Conservation (phyloP, 2,113 vertebrate genomes). For the Azemiops feae region DNA sequence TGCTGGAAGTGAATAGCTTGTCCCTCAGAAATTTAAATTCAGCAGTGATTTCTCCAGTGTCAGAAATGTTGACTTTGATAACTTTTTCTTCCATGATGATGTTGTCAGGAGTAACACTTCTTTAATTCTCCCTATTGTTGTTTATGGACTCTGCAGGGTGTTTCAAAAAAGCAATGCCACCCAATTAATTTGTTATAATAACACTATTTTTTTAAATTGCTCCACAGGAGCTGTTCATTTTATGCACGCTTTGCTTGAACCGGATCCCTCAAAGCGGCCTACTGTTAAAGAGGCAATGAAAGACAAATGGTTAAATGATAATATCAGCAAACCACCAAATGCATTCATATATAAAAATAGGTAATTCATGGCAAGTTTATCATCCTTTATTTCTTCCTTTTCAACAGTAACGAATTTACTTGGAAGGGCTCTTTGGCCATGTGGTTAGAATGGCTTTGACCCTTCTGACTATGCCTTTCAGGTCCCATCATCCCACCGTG, state of each 20-base stretch:
- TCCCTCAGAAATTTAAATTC: neutral
- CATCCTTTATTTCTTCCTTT: constrained; percentile 6
- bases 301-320: constrained; percentile 78
- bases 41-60: neutral
- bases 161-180: neutral
- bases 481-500: neutral
- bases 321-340: constrained; percentile 66
- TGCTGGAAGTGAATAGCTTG: neutral
- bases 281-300: constrained; percentile 75
- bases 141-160: neutral
- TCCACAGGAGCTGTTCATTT: constrained; percentile 73
- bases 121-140: neutral
- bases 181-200: neutral
- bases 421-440: neutral
- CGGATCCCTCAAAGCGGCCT: constrained; percentile 75
- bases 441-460: neutral
- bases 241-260: constrained; percentile 78
- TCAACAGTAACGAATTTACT: neutral
- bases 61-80: neutral
- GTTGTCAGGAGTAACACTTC: neutral
- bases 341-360: constrained; percentile 71
- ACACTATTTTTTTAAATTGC: constrained; percentile 28
- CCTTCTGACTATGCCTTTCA: neutral
- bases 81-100: neutral
- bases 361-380: constrained; percentile 55